phyloP scores from a whole-genome alignment of 2,797 vertebrate species.

The Labroides dimidiatus region DNA sequence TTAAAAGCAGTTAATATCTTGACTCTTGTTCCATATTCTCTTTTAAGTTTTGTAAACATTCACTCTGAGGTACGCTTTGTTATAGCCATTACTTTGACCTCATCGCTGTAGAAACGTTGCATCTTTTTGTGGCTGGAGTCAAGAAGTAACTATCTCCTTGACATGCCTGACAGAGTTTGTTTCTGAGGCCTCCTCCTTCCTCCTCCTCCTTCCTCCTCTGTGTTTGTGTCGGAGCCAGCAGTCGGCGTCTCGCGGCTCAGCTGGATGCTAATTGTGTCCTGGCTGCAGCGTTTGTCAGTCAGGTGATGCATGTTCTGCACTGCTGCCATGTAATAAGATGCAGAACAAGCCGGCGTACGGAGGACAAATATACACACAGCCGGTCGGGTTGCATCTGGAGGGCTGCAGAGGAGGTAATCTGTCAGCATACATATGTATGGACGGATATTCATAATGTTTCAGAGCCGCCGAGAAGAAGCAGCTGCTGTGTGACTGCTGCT shows the following conservation, averaged over 20 bases:
- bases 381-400: slow-evolving; percentile 52
- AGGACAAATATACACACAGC: slow-evolving; percentile 42
- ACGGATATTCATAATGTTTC: slow-evolving; percentile 37
- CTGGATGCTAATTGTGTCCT: slow-evolving; percentile 57
- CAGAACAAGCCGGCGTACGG: slow-evolving; percentile 16
- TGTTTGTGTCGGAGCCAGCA: slow-evolving; percentile 28
- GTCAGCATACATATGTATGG: slow-evolving; percentile 48
- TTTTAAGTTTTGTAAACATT: too few species aligned
- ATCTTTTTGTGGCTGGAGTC: too few species aligned
- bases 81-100: too few species aligned
- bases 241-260: slow-evolving; percentile 49
- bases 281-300: slow-evolving; percentile 37
- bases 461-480: slow-evolving; percentile 43
- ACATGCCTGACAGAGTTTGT: too few species aligned
- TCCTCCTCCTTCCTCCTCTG: background rate
- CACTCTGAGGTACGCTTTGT: too few species aligned
- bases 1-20: too few species aligned
- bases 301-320: slow-evolving; percentile 52
- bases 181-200: background rate
- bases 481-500: slow-evolving; percentile 59
- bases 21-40: too few species aligned
- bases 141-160: too few species aligned
- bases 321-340: slow-evolving; percentile 48
- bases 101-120: too few species aligned
- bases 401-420: slow-evolving; percentile 58